A percentile compares a stretch with the other conserved stretches of the same genome.
These are phyloP conservation scores for Petrolisthes cinctipes DNA, from an alignment of 2,888 invertebrate species.

Conservation along the genomic window DNA sequence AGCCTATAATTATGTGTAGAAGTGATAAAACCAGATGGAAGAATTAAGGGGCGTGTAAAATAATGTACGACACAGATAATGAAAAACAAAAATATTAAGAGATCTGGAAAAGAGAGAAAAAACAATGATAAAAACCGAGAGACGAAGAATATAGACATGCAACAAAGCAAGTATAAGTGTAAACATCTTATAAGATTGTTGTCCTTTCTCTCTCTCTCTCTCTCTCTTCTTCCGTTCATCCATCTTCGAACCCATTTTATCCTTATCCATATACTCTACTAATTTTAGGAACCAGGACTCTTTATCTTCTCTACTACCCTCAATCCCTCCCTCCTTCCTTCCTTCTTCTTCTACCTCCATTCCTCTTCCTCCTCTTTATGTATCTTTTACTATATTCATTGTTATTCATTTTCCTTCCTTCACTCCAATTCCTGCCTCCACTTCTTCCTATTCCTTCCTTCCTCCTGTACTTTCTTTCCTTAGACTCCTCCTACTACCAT, in stretches of 20 bases:
- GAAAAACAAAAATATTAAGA: not conserved
- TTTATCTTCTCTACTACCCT: not conserved
- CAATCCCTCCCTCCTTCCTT: not conserved
- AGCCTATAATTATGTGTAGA: not conserved
- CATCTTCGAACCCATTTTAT: not conserved
- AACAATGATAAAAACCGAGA: not conserved
- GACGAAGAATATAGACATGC: not conserved
- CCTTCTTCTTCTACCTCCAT: not conserved
- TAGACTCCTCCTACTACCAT: not conserved
- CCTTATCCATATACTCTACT: not conserved
- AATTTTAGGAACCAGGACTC: not conserved
- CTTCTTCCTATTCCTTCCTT: not conserved
- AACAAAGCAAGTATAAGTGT: not conserved
- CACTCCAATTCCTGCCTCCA: too few relatives aligned
- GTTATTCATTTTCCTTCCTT: too few relatives aligned
- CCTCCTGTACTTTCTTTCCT: not conserved
- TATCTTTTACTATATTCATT: not conserved
- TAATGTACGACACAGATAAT: not conserved
- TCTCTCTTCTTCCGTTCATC: not conserved
- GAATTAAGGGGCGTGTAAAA: not conserved
- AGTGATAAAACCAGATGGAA: not conserved
- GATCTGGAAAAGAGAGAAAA: not conserved
- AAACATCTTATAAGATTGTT: not conserved
- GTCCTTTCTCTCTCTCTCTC: not conserved
- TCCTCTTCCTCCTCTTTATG: not conserved